Evolutionary conservation across 2,797 vertebrate species (phyloP).

Genomic region (Schizopygopsis malacanthus): DNA sequence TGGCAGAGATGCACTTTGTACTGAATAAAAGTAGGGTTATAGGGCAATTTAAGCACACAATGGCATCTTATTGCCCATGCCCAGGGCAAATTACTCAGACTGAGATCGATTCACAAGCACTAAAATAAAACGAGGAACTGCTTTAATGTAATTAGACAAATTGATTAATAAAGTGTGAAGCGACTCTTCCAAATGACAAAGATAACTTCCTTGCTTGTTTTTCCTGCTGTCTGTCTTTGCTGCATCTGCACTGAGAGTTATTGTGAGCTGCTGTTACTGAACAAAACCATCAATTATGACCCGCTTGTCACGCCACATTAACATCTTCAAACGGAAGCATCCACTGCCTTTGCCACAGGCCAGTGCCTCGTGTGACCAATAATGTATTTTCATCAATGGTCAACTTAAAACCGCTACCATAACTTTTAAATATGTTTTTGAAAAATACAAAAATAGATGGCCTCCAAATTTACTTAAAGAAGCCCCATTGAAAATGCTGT

Average conservation of each 20-base stretch:
- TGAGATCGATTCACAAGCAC: neutral
- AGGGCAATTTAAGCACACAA: constrained; percentile 30
- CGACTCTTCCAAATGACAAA: constrained; percentile 74
- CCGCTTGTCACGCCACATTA: constrained; percentile 74
- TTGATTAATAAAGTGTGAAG: constrained; percentile 62
- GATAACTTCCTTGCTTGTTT: constrained; percentile 68
- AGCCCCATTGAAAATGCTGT: constrained; percentile 33
- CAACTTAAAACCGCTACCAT: constrained; percentile 68
- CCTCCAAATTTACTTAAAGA: constrained; percentile 58
- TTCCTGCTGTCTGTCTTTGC: constrained; percentile 68
- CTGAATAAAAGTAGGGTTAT: constrained; percentile 41
- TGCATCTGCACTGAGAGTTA: constrained; percentile 47
- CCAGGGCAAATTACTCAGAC: neutral
- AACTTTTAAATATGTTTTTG: constrained; percentile 70
- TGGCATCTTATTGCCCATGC: constrained; percentile 21
- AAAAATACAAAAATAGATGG: constrained; percentile 68
- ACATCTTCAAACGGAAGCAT: constrained; percentile 76
- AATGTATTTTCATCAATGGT: constrained; percentile 68
- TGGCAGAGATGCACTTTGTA: constrained; percentile 51
- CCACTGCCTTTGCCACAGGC: constrained; percentile 73
- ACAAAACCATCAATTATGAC: constrained; percentile 69
- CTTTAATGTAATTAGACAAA: constrained; percentile 41
- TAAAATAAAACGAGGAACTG: constrained; percentile 51
- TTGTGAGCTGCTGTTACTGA: constrained; percentile 65
- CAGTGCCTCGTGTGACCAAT: constrained; percentile 69